A percentile compares a stretch with the other conserved stretches of the same genome.
Conservation (phyloP, 2,113 vertebrate species). For the Rhadina sibilatrix region DNA sequence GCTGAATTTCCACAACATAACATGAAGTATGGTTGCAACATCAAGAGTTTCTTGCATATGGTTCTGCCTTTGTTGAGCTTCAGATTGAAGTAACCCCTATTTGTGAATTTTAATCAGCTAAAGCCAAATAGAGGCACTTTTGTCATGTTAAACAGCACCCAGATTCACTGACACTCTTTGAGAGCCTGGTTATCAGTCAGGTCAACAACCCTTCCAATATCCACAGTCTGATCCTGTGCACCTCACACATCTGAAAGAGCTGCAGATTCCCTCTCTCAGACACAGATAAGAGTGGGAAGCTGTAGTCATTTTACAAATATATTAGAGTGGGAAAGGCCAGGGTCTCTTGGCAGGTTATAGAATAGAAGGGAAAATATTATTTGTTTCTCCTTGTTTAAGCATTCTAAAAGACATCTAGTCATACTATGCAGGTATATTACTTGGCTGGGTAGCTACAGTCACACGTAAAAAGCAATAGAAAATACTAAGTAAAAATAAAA, state of each 20-base stretch:
- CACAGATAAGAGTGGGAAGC: not conserved
- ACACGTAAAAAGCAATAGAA: not conserved
- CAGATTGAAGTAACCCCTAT: not conserved
- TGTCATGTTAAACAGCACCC: not conserved
- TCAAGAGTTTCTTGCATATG: not conserved
- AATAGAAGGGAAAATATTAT: not conserved
- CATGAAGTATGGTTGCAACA: not conserved
- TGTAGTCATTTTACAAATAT: not conserved
- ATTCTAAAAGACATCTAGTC: not conserved
- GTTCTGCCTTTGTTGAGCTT: not conserved
- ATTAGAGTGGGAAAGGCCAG: not conserved
- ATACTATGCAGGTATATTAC: not conserved
- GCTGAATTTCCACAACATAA: not conserved
- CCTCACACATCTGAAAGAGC: not conserved
- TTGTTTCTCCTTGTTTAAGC: not conserved
- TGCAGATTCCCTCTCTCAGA: not conserved
- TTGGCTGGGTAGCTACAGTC: not conserved
- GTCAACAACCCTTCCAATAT: not conserved
- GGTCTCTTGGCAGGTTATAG: not conserved
- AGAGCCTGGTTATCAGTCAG: not conserved
- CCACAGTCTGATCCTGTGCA: accelerated
- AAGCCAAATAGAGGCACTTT: not conserved
- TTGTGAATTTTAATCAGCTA: not conserved
- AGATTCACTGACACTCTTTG: not conserved
- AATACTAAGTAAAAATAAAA: not conserved